A percentile compares a stretch with the other conserved stretches of the same genome.
Conservation (phyloP, 2,797 vertebrate species). For the Gymnopithys bicolor region DNA sequence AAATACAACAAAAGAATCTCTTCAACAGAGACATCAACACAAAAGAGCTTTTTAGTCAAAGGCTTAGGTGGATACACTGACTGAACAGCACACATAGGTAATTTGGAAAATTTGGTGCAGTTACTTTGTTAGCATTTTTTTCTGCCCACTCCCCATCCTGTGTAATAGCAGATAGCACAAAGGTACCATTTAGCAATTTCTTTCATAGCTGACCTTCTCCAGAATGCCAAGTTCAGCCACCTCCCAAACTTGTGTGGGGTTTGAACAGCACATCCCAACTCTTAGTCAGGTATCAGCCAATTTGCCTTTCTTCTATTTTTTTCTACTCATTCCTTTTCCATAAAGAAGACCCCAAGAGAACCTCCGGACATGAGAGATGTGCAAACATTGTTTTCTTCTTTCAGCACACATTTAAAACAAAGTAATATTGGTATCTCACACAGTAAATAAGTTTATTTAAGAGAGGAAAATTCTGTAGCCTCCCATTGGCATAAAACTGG, state of each 20-base stretch:
- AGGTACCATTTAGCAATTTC: not conserved
- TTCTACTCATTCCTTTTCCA: not conserved
- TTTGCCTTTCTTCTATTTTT: not conserved
- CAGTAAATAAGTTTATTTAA: constrained; percentile 34
- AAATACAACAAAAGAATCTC: not conserved
- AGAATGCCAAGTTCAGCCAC: not conserved
- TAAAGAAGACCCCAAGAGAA: not conserved
- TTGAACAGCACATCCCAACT: not conserved
- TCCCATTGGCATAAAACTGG: constrained; percentile 16
- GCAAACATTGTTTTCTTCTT: not conserved
- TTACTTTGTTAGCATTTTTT: not conserved
- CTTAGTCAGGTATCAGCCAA: not conserved
- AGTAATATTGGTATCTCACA: not conserved
- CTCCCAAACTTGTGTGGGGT: not conserved
- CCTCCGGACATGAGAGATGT: not conserved
- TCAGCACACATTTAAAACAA: not conserved
- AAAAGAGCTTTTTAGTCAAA: not conserved
- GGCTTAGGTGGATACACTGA: not conserved
- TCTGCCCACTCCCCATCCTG: not conserved
- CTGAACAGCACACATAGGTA: not conserved
- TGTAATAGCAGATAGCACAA: not conserved
- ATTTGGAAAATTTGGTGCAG: not conserved
- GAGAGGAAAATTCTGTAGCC: constrained; percentile 34
- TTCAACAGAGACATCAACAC: not conserved
- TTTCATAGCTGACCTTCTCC: not conserved